Percentiles rank a stretch among this genome's conserved stretches.
Evolutionary conservation across 2,113 vertebrate species (phyloP).

Genomic region (Pogona vitticeps): DNA sequence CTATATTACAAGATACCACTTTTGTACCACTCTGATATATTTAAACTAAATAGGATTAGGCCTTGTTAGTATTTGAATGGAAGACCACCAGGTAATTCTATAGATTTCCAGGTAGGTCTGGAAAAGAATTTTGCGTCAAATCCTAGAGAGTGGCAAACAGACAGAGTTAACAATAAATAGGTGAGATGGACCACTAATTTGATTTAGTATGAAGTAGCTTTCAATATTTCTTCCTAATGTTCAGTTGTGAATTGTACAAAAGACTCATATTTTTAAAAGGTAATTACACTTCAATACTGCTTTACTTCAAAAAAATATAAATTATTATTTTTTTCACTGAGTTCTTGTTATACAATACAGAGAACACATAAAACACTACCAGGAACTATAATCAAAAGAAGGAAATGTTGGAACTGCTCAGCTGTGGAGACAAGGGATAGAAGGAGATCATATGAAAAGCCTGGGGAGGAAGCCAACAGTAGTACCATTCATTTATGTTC

Average conservation of each 20-base stretch:
- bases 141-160: too few relatives aligned
- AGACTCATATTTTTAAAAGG: background rate
- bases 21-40: too few relatives aligned
- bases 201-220: too few relatives aligned
- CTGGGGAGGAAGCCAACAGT: slow-evolving; percentile 24
- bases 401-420: slow-evolving; percentile 26
- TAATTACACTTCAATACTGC: background rate
- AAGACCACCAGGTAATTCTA: too few relatives aligned
- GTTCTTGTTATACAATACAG: slow-evolving; percentile 7
- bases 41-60: too few relatives aligned
- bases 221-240: too few relatives aligned
- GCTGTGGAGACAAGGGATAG: slow-evolving; percentile 12
- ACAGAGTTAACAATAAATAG: too few relatives aligned
- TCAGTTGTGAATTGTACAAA: background rate
- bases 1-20: background rate
- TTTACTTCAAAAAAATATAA: too few relatives aligned
- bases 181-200: too few relatives aligned
- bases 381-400: background rate
- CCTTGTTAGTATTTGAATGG: too few relatives aligned
- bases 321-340: background rate
- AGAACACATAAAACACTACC: slow-evolving; percentile 33
- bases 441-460: slow-evolving; percentile 7
- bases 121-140: too few relatives aligned
- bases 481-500: slow-evolving; percentile 24
- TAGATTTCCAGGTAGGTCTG: too few relatives aligned